These are phyloP conservation scores for Chloroceryle aenea DNA, from an alignment of 2,113 vertebrate species.

Conservation along the genomic window DNA sequence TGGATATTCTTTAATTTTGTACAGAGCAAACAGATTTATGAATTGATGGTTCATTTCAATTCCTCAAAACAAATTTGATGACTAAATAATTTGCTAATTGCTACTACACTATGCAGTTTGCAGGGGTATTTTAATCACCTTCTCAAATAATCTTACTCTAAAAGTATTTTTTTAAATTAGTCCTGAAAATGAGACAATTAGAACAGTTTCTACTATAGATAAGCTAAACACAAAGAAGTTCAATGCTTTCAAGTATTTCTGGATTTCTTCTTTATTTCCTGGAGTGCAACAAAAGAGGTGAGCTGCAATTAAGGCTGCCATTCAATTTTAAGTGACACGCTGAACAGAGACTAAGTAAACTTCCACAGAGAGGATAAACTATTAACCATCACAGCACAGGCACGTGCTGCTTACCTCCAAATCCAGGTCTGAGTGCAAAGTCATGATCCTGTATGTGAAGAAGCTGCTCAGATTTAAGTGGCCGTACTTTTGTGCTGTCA, in stretches of 20 bases:
- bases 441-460: constrained; percentile 90
- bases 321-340: background rate
- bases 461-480: constrained; percentile 86
- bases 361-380: background rate
- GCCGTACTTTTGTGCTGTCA: constrained; percentile 86
- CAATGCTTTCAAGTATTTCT: background rate
- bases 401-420: constrained; percentile 82
- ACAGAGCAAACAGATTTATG: background rate
- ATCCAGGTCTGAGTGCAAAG: constrained; percentile 91
- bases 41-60: background rate
- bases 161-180: background rate
- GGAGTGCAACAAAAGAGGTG: background rate
- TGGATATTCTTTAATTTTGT: background rate
- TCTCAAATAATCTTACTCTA: background rate
- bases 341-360: background rate
- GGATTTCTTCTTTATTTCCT: background rate
- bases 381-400: background rate
- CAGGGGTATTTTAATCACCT: background rate
- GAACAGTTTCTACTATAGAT: background rate
- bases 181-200: background rate
- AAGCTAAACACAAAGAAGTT: background rate
- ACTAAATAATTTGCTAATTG: constrained; percentile 36
- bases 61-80: background rate
- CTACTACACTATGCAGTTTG: background rate
- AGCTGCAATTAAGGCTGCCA: background rate